These are phyloP conservation scores for Palythoa grandis DNA, from an alignment of 92 coral and sea anemone species.

Conservation along the genomic window DNA sequence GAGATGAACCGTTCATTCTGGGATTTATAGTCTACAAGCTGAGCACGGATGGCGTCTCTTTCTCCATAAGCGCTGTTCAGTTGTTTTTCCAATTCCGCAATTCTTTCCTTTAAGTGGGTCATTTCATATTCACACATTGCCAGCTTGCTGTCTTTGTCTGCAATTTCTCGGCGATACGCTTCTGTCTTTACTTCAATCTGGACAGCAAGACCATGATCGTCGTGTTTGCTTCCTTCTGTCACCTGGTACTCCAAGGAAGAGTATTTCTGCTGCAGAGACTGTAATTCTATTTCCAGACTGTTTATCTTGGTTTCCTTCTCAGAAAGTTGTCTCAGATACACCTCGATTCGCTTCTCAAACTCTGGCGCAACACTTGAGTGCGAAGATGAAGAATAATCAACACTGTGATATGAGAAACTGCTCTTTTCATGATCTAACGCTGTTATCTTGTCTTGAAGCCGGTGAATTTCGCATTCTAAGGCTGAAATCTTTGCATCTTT, in stretches of 20 bases:
- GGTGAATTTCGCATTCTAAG: constrained; percentile 32
- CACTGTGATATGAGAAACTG: constrained; percentile 17
- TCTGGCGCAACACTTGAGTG: constrained; percentile 25
- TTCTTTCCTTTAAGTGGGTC: constrained; percentile 26
- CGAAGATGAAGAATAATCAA: not conserved
- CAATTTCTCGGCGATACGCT: constrained; percentile 43
- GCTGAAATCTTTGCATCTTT: constrained; percentile 33
- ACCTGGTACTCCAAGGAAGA: constrained; percentile 38
- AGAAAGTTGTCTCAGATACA: constrained; percentile 21
- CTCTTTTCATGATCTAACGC: constrained; percentile 7
- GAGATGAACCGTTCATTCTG: constrained; percentile 50
- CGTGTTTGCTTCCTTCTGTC: constrained; percentile 30
- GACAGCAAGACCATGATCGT: constrained; percentile 35
- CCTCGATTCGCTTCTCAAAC: constrained; percentile 40
- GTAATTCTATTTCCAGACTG: constrained; percentile 23
- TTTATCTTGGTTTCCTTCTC: constrained; percentile 39
- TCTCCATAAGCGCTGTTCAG: constrained; percentile 37
- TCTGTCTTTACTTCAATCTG: constrained; percentile 47
- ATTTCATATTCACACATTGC: constrained; percentile 33
- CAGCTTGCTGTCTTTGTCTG: constrained; percentile 51
- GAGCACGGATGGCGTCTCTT: constrained; percentile 48
- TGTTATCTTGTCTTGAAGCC: constrained; percentile 14
- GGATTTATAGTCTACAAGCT: constrained; percentile 47
- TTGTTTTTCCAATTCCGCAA: constrained; percentile 9
- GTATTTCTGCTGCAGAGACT: constrained; percentile 29